Conservation (phyloP, 2,888 invertebrate genomes). For the Phyllotreta striolata region DNA sequence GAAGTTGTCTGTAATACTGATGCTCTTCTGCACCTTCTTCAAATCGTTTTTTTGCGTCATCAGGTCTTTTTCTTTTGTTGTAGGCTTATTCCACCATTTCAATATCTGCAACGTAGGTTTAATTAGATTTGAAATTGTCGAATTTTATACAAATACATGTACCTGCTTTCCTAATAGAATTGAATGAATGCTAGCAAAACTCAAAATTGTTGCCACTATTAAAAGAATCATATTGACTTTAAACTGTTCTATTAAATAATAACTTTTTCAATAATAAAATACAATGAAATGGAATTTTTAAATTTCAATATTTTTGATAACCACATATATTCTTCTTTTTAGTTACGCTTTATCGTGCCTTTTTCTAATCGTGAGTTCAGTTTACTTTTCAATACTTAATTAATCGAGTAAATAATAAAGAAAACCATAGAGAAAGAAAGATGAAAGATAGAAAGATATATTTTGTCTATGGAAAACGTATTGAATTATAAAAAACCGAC, state of each 20-base stretch:
- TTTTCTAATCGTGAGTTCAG: too few species aligned
- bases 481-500: neutral
- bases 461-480: too few species aligned
- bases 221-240: constrained; percentile 31
- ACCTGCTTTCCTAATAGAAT: constrained; percentile 65
- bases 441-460: too few species aligned
- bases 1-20: constrained; percentile 69
- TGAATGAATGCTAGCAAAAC: constrained; percentile 62
- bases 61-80: constrained; percentile 61
- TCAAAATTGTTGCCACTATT: constrained; percentile 62
- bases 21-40: constrained; percentile 62
- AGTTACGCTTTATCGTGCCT: too few species aligned
- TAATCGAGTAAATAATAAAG: too few species aligned
- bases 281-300: too few species aligned
- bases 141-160: neutral
- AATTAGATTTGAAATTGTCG: neutral
- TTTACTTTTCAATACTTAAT: neutral
- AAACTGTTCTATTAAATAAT: too few species aligned
- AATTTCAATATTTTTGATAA: too few species aligned
- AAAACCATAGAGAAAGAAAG: too few species aligned
- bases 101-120: constrained; percentile 61
- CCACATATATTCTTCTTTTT: too few species aligned
- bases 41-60: constrained; percentile 61
- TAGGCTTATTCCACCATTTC: constrained; percentile 62
- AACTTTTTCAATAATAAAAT: too few species aligned